These are phyloP conservation scores for Orchesellides sinensis DNA, from an alignment of 2,888 invertebrate species.

Conservation along the genomic window DNA sequence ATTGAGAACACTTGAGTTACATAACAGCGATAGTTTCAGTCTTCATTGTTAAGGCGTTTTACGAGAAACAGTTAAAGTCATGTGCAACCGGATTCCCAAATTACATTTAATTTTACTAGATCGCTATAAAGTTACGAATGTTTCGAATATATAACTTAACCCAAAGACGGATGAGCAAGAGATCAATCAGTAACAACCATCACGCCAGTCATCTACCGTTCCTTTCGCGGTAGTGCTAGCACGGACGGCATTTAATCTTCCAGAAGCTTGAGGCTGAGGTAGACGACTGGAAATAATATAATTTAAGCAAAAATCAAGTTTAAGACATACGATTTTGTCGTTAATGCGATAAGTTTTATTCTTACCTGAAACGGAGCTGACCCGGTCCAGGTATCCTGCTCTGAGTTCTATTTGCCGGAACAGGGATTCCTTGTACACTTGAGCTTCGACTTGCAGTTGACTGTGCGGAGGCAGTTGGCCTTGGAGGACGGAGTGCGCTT, in stretches of 20 bases:
- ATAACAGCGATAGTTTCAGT: slow-evolving; percentile 38
- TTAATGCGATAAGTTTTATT: not conserved
- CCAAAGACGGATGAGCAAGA: slow-evolving; percentile 6
- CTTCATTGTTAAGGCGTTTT: slow-evolving; percentile 51
- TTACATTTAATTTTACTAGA: slow-evolving; percentile 32
- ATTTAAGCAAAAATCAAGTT: not conserved
- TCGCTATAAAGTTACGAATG: not conserved
- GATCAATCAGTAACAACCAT: slow-evolving; percentile 45
- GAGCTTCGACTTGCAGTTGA: not conserved
- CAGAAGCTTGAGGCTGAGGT: not conserved
- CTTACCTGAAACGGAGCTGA: slow-evolving; percentile 42
- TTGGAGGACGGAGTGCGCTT: slow-evolving; percentile 39
- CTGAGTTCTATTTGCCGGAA: slow-evolving; percentile 35
- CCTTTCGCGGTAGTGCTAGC: not conserved
- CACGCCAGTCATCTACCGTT: slow-evolving; percentile 50
- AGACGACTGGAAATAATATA: slow-evolving; percentile 33
- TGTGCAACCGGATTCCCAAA: too few relatives aligned
- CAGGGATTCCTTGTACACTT: slow-evolving; percentile 42
- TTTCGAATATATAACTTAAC: not conserved
- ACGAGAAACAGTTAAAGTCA: slow-evolving; percentile 2
- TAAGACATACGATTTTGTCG: not conserved
- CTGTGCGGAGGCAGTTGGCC: not conserved
- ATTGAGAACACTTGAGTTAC: not conserved
- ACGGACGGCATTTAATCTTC: not conserved
- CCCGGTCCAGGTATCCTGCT: slow-evolving; percentile 50